Evolutionary conservation across 2,797 vertebrate species (phyloP), one percentile per base, ranked within the genome.

Genomic region (Enteromius mattozi): DNA sequence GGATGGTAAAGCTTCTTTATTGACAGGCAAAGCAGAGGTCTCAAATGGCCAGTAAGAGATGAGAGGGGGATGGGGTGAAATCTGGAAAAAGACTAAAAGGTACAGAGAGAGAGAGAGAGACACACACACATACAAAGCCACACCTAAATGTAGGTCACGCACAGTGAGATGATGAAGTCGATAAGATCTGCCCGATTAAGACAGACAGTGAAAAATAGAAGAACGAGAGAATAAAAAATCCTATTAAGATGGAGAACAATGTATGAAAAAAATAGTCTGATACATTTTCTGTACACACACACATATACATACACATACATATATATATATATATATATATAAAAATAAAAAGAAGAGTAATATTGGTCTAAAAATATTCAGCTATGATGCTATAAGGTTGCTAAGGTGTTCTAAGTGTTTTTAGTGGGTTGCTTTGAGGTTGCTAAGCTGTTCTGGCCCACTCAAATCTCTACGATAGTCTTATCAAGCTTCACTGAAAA

Each of bases 61-160:
- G 35, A 80, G 40, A 30, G 35, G 69, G 86, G 74, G 87, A 90
- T 88, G 70, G 68, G 77, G 17, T 1, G 42, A 65, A 74, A 72
- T 69, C 54, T 71, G 70, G 21, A 19, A 24, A 56, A 81, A 74
- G 56, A 27, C 17, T n/a, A n/a, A 69, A 40, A 72, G 12, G 51
- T 47, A 65, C 33, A 68, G 79, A 81, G 71, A 51, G 69, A 51
- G 37, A 79, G 37, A 74, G 71, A 80, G 16, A 78, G 21, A 86
- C 71, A 45, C 42, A 45, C 42, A 45, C 42, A 45, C 10, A 45
- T 10, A 45, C 10, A 45, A 13, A 90, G 79, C 88, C 85, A 80
- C 82, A 87, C 79, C 83, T 83, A 85, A 86, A 92, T 91, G 88
- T 91, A 89, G 91, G 91, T 92, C 92, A 92, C n/a, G 70, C 54